Conservation (phyloP, 2,113 vertebrate genomes). For the Leiothrix lutea region DNA sequence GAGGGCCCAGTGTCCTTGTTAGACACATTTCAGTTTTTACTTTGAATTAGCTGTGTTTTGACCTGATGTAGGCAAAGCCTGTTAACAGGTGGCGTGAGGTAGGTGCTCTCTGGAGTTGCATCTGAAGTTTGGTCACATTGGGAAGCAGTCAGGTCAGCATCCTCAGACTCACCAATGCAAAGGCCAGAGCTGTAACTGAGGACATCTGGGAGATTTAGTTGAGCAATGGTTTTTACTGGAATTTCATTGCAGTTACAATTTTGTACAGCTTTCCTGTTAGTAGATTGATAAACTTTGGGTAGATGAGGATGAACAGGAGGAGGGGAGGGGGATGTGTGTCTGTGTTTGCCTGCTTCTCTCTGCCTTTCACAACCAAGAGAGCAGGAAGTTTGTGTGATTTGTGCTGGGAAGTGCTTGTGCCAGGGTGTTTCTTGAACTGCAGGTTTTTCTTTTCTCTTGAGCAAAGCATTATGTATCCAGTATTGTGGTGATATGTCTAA, state of each 20-base stretch:
- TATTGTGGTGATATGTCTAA: background rate
- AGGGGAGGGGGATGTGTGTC: rapidly evolving
- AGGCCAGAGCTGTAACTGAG: background rate
- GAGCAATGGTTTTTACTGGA: background rate
- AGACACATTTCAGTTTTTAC: background rate
- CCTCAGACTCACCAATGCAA: rapidly evolving
- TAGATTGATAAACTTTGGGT: background rate
- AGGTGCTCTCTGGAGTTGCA: background rate
- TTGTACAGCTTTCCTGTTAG: background rate
- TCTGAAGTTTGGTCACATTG: background rate
- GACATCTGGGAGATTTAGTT: background rate
- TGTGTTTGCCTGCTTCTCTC: background rate
- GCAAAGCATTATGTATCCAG: background rate
- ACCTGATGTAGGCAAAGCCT: background rate
- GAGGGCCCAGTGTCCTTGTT: background rate
- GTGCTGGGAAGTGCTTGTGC: background rate
- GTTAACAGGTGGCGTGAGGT: background rate
- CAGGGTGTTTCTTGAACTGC: background rate
- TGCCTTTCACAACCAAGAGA: background rate
- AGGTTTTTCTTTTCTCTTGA: background rate
- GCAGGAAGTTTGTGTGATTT: background rate
- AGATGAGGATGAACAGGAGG: background rate
- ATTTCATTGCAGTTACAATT: background rate
- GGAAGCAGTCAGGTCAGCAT: rapidly evolving
- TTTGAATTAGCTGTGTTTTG: background rate